A percentile compares a stretch with the other conserved stretches of the same genome.
Evolutionary conservation across 2,797 vertebrate species (phyloP).

Genomic region (Philypnodon macrostomus): DNA sequence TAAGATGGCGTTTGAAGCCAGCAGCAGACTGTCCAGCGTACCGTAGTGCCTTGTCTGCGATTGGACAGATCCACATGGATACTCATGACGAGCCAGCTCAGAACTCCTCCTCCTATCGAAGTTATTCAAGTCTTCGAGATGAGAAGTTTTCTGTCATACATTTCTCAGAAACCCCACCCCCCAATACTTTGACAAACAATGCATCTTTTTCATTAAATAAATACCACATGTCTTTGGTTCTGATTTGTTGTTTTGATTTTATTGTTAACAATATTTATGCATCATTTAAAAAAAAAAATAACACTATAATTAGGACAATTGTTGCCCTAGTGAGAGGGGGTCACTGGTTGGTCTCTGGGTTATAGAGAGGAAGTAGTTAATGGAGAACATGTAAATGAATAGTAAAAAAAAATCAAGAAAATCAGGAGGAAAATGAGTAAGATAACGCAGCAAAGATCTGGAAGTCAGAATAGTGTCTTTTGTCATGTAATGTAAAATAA

Average conservation of each 20-base stretch:
- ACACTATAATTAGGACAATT: conserved; percentile 68
- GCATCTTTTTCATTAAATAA: too few relatives aligned
- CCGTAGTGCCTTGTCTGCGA: conserved; percentile 28
- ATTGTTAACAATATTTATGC: conserved; percentile 69
- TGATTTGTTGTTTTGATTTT: conserved; percentile 64
- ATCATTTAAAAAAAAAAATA: conserved; percentile 58
- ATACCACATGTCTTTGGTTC: too few relatives aligned
- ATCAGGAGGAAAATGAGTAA: conserved; percentile 15
- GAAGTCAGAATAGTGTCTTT: conserved; percentile 5
- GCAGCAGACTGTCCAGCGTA: conserved; percentile 16
- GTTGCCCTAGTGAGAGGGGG: conserved; percentile 45
- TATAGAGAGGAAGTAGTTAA: conserved; percentile 55
- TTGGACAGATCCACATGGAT: conserved; percentile 40
- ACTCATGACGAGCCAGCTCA: conserved; percentile 53
- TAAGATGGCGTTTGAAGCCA: conserved; percentile 73
- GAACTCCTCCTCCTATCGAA: conserved; percentile 41
- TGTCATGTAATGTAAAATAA: conserved; percentile 30
- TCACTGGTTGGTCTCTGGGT: conserved; percentile 59
- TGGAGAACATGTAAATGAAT: conserved; percentile 37
- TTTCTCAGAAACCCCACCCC: too few relatives aligned
- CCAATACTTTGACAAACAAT: too few relatives aligned
- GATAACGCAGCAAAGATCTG: conserved; percentile 15
- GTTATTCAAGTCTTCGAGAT: too few relatives aligned
- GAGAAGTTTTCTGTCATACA: too few relatives aligned
- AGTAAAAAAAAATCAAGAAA: conserved; percentile 8